phyloP scores from a whole-genome alignment of 2,797 vertebrate genomes.

The Myoxocephalus aenaeus region DNA sequence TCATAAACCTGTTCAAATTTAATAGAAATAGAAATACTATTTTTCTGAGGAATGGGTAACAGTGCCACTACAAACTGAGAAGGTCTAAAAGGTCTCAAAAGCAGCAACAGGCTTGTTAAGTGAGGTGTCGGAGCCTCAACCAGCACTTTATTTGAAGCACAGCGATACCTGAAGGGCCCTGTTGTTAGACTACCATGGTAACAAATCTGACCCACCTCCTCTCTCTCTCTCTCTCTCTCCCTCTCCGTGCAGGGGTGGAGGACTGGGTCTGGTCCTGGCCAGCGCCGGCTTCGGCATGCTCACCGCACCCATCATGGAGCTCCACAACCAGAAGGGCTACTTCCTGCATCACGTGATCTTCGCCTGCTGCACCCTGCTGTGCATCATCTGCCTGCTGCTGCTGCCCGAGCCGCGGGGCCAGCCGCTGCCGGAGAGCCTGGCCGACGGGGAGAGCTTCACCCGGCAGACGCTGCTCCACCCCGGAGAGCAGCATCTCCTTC shows the following conservation, averaged over 20 bases:
- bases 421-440: slow-evolving; percentile 93
- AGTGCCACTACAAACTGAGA: too few relatives aligned
- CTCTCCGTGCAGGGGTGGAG: slow-evolving; percentile 85
- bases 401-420: slow-evolving; percentile 94
- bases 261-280: slow-evolving; percentile 93
- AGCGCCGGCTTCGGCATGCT: slow-evolving; percentile 95
- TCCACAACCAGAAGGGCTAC: slow-evolving; percentile 98
- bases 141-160: background rate
- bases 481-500: slow-evolving; percentile 92
- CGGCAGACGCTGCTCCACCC: slow-evolving; percentile 91
- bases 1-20: background rate
- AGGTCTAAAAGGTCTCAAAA: too few relatives aligned
- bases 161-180: background rate
- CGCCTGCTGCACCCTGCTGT: slow-evolving; percentile 96
- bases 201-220: background rate
- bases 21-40: background rate
- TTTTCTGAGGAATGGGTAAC: too few relatives aligned
- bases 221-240: slow-evolving; percentile 1
- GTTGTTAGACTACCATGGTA: background rate
- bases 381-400: slow-evolving; percentile 97
- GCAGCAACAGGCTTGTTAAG: too few relatives aligned
- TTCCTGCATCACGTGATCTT: slow-evolving; percentile 98
- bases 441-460: slow-evolving; percentile 93
- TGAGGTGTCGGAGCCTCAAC: background rate
- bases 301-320: slow-evolving; percentile 96